Conservation (phyloP, 2,113 vertebrate species). For the Tylochromis polylepis region DNA sequence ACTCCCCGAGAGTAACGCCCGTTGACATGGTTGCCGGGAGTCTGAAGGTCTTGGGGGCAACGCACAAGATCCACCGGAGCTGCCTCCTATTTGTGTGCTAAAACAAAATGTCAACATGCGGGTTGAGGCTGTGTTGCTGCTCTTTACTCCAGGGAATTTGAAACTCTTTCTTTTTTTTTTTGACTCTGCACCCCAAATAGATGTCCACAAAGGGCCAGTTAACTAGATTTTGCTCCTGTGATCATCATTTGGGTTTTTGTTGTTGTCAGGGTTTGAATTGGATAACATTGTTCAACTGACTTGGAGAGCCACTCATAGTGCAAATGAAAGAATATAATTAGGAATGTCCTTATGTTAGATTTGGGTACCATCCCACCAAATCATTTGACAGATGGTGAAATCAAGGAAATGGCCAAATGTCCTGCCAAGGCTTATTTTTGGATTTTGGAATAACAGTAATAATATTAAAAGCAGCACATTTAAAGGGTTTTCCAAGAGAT, state of each 20-base stretch:
- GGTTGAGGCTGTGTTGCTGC: not conserved
- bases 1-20: conserved; percentile 37
- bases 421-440: not conserved
- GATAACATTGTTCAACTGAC: not conserved
- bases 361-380: not conserved
- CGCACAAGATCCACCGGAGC: not conserved
- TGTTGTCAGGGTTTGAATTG: not conserved
- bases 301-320: not conserved
- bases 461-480: not conserved
- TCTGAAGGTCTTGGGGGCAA: not conserved
- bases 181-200: not conserved
- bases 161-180: not conserved
- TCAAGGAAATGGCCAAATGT: not conserved
- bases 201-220: not conserved
- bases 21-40: conserved; percentile 48
- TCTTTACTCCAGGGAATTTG: not conserved
- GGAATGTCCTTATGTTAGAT: conserved; percentile 2
- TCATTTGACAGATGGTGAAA: not conserved
- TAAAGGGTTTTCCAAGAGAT: not conserved
- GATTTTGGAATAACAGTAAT: not conserved
- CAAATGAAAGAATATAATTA: not conserved
- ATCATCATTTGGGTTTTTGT: not conserved
- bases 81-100: conserved; percentile 4
- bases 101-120: conserved; percentile 39
- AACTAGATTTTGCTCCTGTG: not conserved